Evolutionary conservation across 2,113 vertebrate genomes (phyloP).

Genomic region (Cyprinodon brontotheroides): DNA sequence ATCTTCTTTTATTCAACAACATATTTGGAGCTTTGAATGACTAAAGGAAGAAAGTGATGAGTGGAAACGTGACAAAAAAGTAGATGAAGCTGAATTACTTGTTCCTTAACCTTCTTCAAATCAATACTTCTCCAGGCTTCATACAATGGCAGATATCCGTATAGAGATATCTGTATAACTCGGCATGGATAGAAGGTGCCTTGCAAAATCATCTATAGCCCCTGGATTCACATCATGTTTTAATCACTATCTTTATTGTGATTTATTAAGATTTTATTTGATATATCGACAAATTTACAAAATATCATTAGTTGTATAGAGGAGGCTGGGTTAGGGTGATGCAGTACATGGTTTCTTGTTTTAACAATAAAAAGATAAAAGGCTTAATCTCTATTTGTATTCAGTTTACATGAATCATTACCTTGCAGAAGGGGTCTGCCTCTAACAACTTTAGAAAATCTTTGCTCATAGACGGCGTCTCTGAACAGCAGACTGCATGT

Average conservation of each 20-base stretch:
- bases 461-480: neutral
- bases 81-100: neutral
- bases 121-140: neutral
- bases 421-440: neutral
- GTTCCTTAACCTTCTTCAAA: neutral
- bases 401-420: too few relatives aligned
- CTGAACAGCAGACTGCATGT: neutral
- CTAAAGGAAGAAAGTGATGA: slow-evolving; percentile 66
- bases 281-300: neutral
- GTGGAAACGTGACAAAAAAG: slow-evolving; percentile 62
- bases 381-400: too few relatives aligned
- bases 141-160: neutral
- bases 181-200: neutral
- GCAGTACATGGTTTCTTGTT: too few relatives aligned
- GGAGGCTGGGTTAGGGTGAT: too few relatives aligned
- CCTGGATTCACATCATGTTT: neutral
- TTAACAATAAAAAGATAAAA: too few relatives aligned
- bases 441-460: neutral
- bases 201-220: neutral
- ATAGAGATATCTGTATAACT: neutral
- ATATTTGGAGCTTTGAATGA: slow-evolving; percentile 46
- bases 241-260: neutral
- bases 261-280: neutral
- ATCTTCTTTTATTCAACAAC: slow-evolving; percentile 24
- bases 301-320: neutral